Evolutionary conservation across 92 coral and sea anemone genomes (phyloP).

Genomic region (Umimayanthus kanabou): DNA sequence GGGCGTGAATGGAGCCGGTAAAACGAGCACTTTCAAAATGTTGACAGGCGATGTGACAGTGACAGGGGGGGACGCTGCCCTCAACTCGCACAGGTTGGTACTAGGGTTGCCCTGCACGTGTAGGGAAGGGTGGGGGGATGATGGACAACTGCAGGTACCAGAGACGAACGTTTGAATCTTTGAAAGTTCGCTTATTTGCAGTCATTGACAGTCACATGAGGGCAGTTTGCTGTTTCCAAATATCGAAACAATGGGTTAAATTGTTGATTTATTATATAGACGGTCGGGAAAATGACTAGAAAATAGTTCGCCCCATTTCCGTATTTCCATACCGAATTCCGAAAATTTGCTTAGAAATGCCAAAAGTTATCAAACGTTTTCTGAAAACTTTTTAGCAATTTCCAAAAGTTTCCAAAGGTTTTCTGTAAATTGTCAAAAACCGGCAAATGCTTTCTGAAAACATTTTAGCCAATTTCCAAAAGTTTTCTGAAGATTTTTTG

Average conservation of each 20-base stretch:
- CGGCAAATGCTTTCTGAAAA: too few species aligned
- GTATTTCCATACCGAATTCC: too few species aligned
- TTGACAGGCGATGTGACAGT: conserved; percentile 92
- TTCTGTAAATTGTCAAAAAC: too few species aligned
- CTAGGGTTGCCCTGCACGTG: conserved; percentile 6
- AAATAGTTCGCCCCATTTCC: too few species aligned
- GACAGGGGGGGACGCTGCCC: conserved; percentile 90
- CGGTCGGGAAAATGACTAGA: too few species aligned
- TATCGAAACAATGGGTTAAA: too few species aligned
- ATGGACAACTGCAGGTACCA: not conserved
- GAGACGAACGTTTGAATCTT: not conserved
- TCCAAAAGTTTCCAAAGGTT: too few species aligned
- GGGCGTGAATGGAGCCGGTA: conserved; percentile 99
- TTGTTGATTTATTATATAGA: not conserved
- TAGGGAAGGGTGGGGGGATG: conserved; percentile 1
- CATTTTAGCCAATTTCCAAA: too few species aligned
- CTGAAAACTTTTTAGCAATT: too few species aligned
- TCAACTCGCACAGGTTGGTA: conserved; percentile 81
- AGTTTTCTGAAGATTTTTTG: too few species aligned
- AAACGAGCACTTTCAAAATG: conserved; percentile 96
- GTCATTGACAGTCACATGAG: not conserved
- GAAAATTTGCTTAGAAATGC: too few species aligned
- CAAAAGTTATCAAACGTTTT: too few species aligned
- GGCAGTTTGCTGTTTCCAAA: not conserved
- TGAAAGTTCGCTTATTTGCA: not conserved